Conservation (phyloP, 2,888 invertebrate genomes). For the Sinhomidia bicolor region DNA sequence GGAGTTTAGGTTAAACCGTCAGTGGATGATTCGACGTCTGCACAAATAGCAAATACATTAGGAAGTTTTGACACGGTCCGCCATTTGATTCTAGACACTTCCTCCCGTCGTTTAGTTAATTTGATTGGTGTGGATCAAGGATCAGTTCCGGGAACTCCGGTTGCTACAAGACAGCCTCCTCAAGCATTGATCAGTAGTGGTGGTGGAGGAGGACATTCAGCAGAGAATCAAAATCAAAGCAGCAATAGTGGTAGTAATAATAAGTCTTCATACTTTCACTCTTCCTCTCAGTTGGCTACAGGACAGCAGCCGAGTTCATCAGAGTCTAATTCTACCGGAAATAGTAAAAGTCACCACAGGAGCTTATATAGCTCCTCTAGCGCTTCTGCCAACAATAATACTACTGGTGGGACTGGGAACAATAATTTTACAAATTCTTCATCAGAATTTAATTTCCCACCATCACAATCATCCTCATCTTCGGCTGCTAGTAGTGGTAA, state of each 20-base stretch:
- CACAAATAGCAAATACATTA: conserved; percentile 80
- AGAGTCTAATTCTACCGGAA: conserved; percentile 34
- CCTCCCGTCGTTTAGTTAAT: conserved; percentile 82
- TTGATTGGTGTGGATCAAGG: conserved; percentile 86
- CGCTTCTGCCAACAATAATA: conserved; percentile 5
- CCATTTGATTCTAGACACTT: conserved; percentile 79
- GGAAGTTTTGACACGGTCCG: conserved; percentile 80
- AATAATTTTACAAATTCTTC: conserved; percentile 57
- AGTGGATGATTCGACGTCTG: conserved; percentile 79
- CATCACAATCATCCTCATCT: background rate
- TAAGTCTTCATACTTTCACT: conserved; percentile 57
- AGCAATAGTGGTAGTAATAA: conserved; percentile 38
- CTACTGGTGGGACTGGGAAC: conserved; percentile 2
- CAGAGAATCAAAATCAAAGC: conserved; percentile 7
- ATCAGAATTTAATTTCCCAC: conserved; percentile 61
- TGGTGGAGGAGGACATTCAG: conserved; percentile 33
- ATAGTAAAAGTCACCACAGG: conserved; percentile 68
- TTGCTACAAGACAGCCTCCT: conserved; percentile 60
- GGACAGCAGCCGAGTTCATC: conserved; percentile 39
- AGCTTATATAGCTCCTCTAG: conserved; percentile 53
- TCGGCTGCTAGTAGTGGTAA: background rate
- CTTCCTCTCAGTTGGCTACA: conserved; percentile 22
- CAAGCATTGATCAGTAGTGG: conserved; percentile 28
- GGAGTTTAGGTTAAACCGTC: conserved; percentile 79
- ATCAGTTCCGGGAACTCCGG: conserved; percentile 68